phyloP scores from a whole-genome alignment of 2,113 vertebrate species.

The Podarcis raffonei region DNA sequence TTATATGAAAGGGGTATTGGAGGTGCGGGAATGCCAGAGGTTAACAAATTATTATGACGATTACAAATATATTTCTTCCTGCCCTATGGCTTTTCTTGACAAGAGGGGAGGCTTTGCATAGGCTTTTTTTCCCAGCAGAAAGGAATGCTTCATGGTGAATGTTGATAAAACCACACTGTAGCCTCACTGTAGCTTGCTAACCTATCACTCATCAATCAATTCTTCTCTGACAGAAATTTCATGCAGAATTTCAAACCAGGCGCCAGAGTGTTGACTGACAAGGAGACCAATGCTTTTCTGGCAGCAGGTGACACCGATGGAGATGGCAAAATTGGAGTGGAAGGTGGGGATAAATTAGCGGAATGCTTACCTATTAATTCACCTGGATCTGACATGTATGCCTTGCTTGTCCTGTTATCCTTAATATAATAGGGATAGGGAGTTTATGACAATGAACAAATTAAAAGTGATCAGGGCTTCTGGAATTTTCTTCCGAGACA shows the following conservation, averaged over 20 bases:
- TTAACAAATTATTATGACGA: background rate
- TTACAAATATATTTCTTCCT: background rate
- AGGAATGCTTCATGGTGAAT: too few species aligned
- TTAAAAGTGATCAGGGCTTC: too few species aligned
- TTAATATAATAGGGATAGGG: too few species aligned
- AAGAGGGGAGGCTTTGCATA: too few species aligned
- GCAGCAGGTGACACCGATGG: conserved; percentile 79
- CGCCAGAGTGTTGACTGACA: conserved; percentile 77
- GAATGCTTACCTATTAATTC: background rate
- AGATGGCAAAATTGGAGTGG: conserved; percentile 83
- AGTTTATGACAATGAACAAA: too few species aligned
- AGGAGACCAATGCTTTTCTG: conserved; percentile 78
- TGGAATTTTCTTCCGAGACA: too few species aligned
- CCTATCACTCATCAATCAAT: background rate
- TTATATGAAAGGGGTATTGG: background rate
- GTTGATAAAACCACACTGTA: background rate
- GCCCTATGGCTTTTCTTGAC: background rate
- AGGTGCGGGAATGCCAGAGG: background rate
- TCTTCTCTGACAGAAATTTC: conserved; percentile 71
- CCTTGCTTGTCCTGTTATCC: too few species aligned
- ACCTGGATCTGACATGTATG: too few species aligned
- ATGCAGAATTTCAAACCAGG: conserved; percentile 79
- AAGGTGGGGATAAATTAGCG: conserved; percentile 65
- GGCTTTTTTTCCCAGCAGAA: too few species aligned
- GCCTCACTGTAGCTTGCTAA: background rate